Evolutionary conservation across 2,797 vertebrate species (phyloP).

Genomic region (Delichon dasypus): DNA sequence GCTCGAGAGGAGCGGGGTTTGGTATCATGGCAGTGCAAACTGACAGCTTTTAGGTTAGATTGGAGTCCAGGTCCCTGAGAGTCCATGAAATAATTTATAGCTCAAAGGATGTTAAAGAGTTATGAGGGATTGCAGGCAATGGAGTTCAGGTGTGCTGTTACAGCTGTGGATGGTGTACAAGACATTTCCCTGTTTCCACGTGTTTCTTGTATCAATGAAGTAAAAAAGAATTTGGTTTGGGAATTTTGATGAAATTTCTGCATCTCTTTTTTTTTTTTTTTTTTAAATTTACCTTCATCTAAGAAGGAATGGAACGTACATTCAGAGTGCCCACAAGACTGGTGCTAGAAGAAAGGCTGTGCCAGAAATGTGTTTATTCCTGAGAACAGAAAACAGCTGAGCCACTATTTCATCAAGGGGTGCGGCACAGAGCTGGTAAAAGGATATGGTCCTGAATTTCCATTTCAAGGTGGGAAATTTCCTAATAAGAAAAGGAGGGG

Average conservation of each 20-base stretch:
- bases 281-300: background rate
- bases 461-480: background rate
- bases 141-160: background rate
- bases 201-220: background rate
- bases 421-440: background rate
- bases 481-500: background rate
- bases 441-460: background rate
- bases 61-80: background rate
- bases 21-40: background rate
- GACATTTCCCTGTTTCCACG: fast-evolving
- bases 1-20: background rate
- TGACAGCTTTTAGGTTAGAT: background rate
- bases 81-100: background rate
- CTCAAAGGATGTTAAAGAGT: background rate
- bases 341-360: background rate
- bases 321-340: background rate
- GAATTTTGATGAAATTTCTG: background rate
- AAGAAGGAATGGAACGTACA: fast-evolving
- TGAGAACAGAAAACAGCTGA: background rate
- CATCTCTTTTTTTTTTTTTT: background rate
- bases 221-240: background rate
- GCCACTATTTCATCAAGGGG: background rate
- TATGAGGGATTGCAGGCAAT: background rate
- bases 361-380: background rate
- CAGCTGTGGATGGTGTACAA: background rate